Conservation (phyloP, 2,113 vertebrate species). For the Mohoua ochrocephala region DNA sequence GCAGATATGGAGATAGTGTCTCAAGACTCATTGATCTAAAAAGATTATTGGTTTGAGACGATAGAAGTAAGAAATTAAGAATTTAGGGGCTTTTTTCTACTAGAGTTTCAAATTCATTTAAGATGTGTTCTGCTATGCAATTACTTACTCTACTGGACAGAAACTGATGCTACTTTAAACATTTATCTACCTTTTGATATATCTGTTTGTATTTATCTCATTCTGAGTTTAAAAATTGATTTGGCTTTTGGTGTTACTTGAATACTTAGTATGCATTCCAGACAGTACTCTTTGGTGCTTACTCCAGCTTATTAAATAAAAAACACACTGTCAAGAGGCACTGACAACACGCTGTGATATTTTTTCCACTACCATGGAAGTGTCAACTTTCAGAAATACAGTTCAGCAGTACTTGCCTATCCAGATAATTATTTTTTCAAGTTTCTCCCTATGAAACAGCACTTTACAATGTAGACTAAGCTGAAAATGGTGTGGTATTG, state of each 20-base stretch:
- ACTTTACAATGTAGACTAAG: conserved; percentile 81
- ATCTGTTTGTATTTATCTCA: not conserved
- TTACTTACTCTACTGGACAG: conserved; percentile 1
- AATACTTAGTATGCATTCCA: conserved; percentile 7
- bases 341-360: not conserved
- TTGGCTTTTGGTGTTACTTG: conserved; percentile 2
- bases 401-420: conserved; percentile 27
- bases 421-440: conserved; percentile 10
- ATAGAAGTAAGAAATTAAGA: not conserved
- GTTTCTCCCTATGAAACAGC: conserved; percentile 64
- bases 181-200: not conserved
- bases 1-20: not conserved
- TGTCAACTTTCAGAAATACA: not conserved
- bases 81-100: not conserved
- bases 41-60: not conserved
- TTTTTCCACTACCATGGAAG: not conserved
- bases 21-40: not conserved
- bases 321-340: not conserved
- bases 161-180: not conserved
- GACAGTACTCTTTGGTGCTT: not conserved
- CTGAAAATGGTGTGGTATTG: conserved; percentile 64
- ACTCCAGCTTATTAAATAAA: not conserved
- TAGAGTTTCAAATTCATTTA: not conserved
- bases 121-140: conserved; percentile 25
- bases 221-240: not conserved